Base-by-base conservation (phyloP, 2,797 vertebrate species). In the Myiotriccus ornatus region DNA sequence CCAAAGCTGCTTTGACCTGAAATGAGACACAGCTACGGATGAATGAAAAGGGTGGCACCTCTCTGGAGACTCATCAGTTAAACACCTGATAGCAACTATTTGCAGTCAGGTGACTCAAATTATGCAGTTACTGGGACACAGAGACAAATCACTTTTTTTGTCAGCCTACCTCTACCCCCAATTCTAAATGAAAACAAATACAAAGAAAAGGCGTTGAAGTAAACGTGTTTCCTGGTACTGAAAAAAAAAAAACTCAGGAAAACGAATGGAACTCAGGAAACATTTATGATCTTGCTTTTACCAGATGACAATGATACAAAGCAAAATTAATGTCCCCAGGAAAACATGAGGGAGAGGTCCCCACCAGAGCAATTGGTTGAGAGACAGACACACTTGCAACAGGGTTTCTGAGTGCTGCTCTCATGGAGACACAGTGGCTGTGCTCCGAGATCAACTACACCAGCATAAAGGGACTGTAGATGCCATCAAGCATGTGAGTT, bases 1-100 rank as follows among this genome's bases (percentile, higher is more conserved):
- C 98, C 97, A 99, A 97, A 95, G 98, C 93, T 71, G 97, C 97
- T 94, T 98, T 98, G 87, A 99, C 98, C 99, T 99, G 97, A 95
- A 97, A 97, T 25, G 88, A 71, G 60, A 91, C 23, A 87, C 8
- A 73, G 28, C 6, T 65, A 53, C 6, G 11, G 8, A 64, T 92
- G 41, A 87, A 13, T 52, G 32, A 80, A 50, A 84, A 47, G 14
- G 28, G 52, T 56, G 84, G 39, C 32, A 65, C 17, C 17, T 59
- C 43, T 64, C 39, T 23, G 8, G 65, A 78, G 35, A 13, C 14
- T 4, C 46, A 49, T 13, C 44, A 44, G 16, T 64, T 44, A 18
- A 49, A 76, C 0, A 68, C n/a, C 27, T 60, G 55, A 73, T 4
- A 65, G 65, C 11, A 46, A 43, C n/a, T 60, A 3, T 35, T 35